A percentile compares a stretch with the other conserved stretches of the same genome.
Conservation (phyloP, 2,888 invertebrate species). For the Steinernema scapterisci region DNA sequence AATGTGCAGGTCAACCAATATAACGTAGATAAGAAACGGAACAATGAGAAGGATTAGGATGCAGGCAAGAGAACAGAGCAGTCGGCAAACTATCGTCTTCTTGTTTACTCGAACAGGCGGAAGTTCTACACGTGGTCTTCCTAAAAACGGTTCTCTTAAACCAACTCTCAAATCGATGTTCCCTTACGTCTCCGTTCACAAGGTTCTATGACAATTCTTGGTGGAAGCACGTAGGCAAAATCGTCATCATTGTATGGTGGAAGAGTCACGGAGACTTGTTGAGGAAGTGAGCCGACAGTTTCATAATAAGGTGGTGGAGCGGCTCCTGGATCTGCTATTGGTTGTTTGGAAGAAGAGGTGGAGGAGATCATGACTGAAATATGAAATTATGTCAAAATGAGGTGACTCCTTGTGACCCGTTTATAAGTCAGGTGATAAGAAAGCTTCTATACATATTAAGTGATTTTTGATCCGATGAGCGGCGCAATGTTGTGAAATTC, state of each 20-base stretch:
- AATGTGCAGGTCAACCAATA: slow-evolving; percentile 15
- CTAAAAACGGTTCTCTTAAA: not conserved
- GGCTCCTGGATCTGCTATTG: not conserved
- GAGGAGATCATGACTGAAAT: not conserved
- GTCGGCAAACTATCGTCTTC: not conserved
- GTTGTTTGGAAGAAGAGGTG: not conserved
- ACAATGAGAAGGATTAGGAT: not conserved
- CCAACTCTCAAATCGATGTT: not conserved
- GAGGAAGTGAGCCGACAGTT: not conserved
- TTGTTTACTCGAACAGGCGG: not conserved
- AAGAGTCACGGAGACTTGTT: slow-evolving; percentile 16
- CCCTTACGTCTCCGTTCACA: not conserved
- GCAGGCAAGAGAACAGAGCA: slow-evolving; percentile 1
- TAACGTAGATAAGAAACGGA: slow-evolving; percentile 23
- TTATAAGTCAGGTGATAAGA: not conserved
- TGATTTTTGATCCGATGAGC: not conserved
- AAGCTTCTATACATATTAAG: no score
- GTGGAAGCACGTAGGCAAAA: slow-evolving; percentile 13
- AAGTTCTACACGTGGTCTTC: not conserved
- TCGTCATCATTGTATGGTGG: slow-evolving; percentile 22
- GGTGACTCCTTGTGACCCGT: not conserved
- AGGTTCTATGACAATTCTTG: not conserved
- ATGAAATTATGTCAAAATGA: not conserved
- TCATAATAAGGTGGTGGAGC: slow-evolving; percentile 25
- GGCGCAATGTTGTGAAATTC: slow-evolving; percentile 17